Evolutionary conservation across 2,113 vertebrate genomes (phyloP), one percentile per base, ranked within the genome.

Genomic region (Tupaia chinensis): DNA sequence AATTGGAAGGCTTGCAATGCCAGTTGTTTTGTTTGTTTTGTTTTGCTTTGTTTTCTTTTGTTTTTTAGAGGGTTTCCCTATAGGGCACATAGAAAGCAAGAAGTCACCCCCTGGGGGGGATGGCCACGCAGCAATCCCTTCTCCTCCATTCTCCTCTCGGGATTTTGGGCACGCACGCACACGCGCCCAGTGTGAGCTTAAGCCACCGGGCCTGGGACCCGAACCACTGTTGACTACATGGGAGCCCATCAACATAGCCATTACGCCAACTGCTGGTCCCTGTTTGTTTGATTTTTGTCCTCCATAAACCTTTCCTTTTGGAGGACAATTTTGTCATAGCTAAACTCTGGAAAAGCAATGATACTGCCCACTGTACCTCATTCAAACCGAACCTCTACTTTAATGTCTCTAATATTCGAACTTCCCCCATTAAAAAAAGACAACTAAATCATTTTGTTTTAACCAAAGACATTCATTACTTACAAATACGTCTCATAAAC

Each of bases 401-500:
- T 95, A 58, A 80, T 65, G 5, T 86, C 44, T 89, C 7, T 27
- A 69, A 76, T 60, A 83, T 70, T 32, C n/a, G 68, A 27, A 22
- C 2, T 16, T 22, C 20, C 27, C 20, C 12, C 19, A 65, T n/a
- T 23, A 32, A 68, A 80, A 22, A 34, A 27, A 61, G 17, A 56
- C 2, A 80, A 53, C 20, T 17, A n/a, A 81, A 19, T 9, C 23
- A 4, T 73, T 61, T 66, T 60, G 25, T 23, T 77, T 87, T 29
- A 92, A 78, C 9, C 54, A 88, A 96, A 77, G 15, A 7, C 12
- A 77, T 63, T 80, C 32, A 56, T 94, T 87, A 93, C 91, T 95
- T 80, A 90, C 63, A 89, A 78, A 72, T 32, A 58, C 7, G 3
- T 56, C 78, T 69, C 23, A 0, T 19, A 32, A 96, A 83, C n/a